Percentiles rank a stretch among this genome's conserved stretches.
Conservation (phyloP, 1,140 invertebrate species). For the Bombus confusus region DNA sequence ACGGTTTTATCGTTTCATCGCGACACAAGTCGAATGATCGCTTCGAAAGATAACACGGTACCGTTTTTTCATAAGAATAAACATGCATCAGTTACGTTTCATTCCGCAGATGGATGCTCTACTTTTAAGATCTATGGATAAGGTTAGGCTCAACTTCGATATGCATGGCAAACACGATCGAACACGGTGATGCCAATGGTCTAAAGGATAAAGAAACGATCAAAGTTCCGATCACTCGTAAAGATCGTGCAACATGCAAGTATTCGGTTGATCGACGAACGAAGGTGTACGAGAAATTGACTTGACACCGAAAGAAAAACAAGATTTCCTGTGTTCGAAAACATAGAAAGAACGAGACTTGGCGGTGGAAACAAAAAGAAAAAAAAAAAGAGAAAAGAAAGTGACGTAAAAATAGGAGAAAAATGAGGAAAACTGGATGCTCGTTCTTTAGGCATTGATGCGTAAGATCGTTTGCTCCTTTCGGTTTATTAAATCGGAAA, state of each 20-base stretch:
- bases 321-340: neutral
- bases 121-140: neutral
- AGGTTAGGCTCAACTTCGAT: neutral
- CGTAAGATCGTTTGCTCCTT: too few species aligned
- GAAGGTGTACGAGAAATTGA: slow-evolving; percentile 16
- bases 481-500: neutral
- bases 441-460: neutral
- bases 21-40: neutral
- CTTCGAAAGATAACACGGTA: neutral
- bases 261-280: neutral
- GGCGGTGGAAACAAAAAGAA: neutral
- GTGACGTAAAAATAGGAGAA: neutral
- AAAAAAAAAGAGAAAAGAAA: neutral
- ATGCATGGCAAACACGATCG: neutral
- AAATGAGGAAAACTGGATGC: neutral
- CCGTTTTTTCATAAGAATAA: neutral
- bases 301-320: neutral
- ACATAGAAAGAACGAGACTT: neutral
- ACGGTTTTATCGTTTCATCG: neutral
- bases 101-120: neutral
- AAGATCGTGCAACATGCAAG: slow-evolving; percentile 22
- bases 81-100: neutral
- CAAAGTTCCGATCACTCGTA: too few species aligned
- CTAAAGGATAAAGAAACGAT: neutral
- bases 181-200: neutral